Evolutionary conservation across 2,797 vertebrate species (phyloP).

Genomic region (Girardinus metallicus): DNA sequence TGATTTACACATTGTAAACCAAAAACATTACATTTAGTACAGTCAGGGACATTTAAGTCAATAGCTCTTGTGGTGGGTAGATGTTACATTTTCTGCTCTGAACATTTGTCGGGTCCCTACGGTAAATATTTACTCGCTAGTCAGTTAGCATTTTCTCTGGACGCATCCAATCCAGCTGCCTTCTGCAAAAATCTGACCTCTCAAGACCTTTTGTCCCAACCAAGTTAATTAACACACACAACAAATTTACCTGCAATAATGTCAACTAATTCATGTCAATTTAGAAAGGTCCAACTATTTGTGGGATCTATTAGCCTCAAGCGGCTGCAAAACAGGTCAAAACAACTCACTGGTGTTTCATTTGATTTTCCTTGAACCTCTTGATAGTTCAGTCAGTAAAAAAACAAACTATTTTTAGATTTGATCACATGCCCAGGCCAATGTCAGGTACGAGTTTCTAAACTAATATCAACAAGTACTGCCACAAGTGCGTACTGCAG

Average conservation of each 20-base stretch:
- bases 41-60: slow-evolving; percentile 22
- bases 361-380: slow-evolving; percentile 38
- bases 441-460: slow-evolving; percentile 14
- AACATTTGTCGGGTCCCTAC: slow-evolving; percentile 33
- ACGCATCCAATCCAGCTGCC: slow-evolving; percentile 19
- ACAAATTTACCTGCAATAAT: slow-evolving; percentile 18
- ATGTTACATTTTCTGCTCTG: slow-evolving; percentile 39
- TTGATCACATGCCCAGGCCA: background rate
- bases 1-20: slow-evolving; percentile 7
- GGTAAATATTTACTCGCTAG: slow-evolving; percentile 72
- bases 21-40: slow-evolving; percentile 15
- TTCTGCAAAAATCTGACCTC: slow-evolving; percentile 46
- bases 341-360: slow-evolving; percentile 18
- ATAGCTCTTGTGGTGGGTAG: slow-evolving; percentile 2
- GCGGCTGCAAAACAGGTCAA: slow-evolving; percentile 27
- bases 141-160: slow-evolving; percentile 43
- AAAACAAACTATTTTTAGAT: slow-evolving; percentile 57
- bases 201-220: slow-evolving; percentile 54
- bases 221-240: slow-evolving; percentile 9
- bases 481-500: background rate
- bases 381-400: slow-evolving; percentile 32
- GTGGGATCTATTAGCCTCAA: background rate
- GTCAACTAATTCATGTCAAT: background rate
- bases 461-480: slow-evolving; percentile 39
- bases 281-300: background rate